Base-by-base conservation (phyloP, 30 jellyfish, hydroid and myxozoan species). In the Nemopilema nomurai region DNA sequence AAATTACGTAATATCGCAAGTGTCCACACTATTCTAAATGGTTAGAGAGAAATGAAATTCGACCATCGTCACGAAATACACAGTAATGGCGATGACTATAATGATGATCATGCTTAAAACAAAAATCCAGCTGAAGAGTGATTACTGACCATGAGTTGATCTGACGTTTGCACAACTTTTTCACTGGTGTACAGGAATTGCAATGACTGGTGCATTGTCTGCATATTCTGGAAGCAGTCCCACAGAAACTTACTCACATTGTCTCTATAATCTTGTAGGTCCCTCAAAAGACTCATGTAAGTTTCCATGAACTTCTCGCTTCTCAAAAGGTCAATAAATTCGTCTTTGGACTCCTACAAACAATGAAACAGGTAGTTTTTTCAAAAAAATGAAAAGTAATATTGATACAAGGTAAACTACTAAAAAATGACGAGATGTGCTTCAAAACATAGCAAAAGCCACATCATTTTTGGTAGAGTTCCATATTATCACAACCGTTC, bases 61-160 rank as follows among this genome's bases (percentile, higher is more conserved):
- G n/a, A n/a, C n/a, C n/a, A n/a, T n/a, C 57, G 57, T 41, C 9
- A 41, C 13, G 57, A 41, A 3, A 6, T 3, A 3, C 9, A 6
- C 57, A 41, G 57, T 41, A 3, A 41, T 41, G 13, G 57, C 57
- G 6, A 41, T 41, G 57, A 41, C 13, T 41, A 41, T 41, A 13
- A 41, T 41, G 57, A 41, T 41, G 57, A n/a, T n/a, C n/a, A n/a
- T n/a, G n/a, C n/a, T n/a, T n/a, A n/a, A n/a, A n/a, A n/a, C n/a
- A n/a, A n/a, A n/a, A n/a, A n/a, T n/a, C n/a, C n/a, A n/a, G n/a
- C n/a, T n/a, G n/a, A n/a, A n/a, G n/a, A n/a, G n/a, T n/a, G 21
- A 41, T 0, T n/a, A 73, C 85, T 49, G 66, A 93, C 98, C 98
- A 93, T 80, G 1, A 93, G 78, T 30, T 77, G 83, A 51, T 93